Conservation (phyloP, 2,888 invertebrate species). For the Metellina segmentata region DNA sequence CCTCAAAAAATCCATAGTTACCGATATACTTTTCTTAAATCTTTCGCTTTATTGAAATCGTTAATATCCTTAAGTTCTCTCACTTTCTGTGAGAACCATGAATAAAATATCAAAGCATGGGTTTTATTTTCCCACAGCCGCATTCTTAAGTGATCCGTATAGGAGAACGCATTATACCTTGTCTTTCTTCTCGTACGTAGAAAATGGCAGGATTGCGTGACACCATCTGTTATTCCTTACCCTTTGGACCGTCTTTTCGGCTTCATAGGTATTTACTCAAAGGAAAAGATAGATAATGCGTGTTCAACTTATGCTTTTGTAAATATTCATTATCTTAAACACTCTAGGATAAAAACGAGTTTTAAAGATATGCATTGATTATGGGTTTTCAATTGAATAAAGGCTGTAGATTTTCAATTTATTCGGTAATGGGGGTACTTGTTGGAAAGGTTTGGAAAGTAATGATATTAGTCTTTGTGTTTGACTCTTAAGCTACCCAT, state of each 20-base stretch:
- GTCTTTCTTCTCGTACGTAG: conserved; percentile 10
- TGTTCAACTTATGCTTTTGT: not conserved
- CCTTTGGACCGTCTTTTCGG: not conserved
- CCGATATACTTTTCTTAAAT: not conserved
- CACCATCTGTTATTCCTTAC: conserved; percentile 2
- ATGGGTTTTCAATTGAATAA: not conserved
- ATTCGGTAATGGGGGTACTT: no score
- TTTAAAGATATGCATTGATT: not conserved
- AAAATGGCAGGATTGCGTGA: conserved; percentile 39
- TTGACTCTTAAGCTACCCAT: no score
- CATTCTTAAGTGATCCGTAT: conserved; percentile 31
- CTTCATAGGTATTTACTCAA: not conserved
- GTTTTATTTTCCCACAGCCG: not conserved
- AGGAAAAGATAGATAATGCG: not conserved
- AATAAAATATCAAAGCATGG: conserved; percentile 31
- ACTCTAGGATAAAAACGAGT: not conserved
- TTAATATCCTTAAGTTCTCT: conserved; percentile 11
- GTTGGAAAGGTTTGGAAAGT: no score
- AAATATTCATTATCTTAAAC: not conserved
- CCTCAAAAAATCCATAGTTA: not conserved
- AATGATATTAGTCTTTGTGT: no score
- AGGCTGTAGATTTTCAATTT: no score
- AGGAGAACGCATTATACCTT: conserved; percentile 11
- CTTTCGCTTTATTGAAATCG: not conserved
- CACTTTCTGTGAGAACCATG: not conserved